Conservation (phyloP, 2,888 invertebrate genomes). For the Nymphalis urticae region DNA sequence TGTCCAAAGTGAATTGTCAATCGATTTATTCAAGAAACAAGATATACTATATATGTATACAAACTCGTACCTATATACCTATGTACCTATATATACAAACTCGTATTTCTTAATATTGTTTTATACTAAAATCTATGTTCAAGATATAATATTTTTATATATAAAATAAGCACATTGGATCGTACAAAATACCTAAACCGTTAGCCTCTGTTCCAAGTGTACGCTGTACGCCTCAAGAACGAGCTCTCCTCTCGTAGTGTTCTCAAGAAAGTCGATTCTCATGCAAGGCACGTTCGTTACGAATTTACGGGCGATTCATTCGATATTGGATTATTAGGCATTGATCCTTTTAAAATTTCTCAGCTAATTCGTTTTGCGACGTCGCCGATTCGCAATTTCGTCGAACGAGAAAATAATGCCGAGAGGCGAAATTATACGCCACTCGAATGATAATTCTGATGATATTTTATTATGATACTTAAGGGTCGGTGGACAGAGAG, state of each 20-base stretch:
- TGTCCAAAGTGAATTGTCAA: no score
- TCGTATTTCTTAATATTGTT: background rate
- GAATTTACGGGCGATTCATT: slow-evolving; percentile 79
- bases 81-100: background rate
- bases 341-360: slow-evolving; percentile 73
- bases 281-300: slow-evolving; percentile 67
- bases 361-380: slow-evolving; percentile 47
- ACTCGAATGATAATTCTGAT: slow-evolving; percentile 49
- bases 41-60: background rate
- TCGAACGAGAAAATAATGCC: slow-evolving; percentile 66
- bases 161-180: background rate
- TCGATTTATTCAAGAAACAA: background rate
- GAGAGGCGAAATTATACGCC: slow-evolving; percentile 61
- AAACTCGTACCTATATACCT: no score
- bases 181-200: slow-evolving; percentile 3
- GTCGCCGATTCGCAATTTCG: slow-evolving; percentile 63
- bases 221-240: slow-evolving; percentile 39
- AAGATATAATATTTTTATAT: background rate
- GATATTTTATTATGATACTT: slow-evolving; percentile 22
- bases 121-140: background rate
- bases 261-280: slow-evolving; percentile 46
- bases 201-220: slow-evolving; percentile 23
- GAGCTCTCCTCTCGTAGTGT: slow-evolving; percentile 50
- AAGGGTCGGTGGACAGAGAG: slow-evolving; percentile 8
- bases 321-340: slow-evolving; percentile 79